phyloP scores from a whole-genome alignment of 2,888 invertebrate species.

The Ornithoptera priamus region DNA sequence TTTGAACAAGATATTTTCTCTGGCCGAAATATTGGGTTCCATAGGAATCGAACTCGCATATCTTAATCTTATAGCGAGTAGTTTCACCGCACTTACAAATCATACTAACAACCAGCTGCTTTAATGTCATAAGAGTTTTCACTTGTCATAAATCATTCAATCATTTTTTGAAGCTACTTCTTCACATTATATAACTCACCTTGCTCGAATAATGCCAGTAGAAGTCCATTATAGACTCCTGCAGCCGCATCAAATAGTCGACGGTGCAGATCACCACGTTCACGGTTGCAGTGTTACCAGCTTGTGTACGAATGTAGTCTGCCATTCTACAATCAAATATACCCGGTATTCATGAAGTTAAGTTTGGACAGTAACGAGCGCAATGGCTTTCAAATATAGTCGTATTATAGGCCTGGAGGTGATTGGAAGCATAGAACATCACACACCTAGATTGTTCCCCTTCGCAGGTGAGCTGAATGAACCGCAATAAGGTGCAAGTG shows the following conservation, averaged over 20 bases:
- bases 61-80: too few species aligned
- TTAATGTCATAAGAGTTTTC: too few species aligned
- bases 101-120: too few species aligned
- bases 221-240: conserved; percentile 99
- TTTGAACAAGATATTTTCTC: too few species aligned
- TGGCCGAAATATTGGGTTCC: too few species aligned
- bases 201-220: conserved; percentile 99
- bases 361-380: too few species aligned
- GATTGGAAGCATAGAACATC: neutral
- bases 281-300: conserved; percentile 99
- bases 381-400: neutral
- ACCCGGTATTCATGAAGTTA: neutral
- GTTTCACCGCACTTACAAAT: too few species aligned
- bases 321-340: conserved; percentile 89
- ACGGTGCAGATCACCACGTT: conserved; percentile 99
- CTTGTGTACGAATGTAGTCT: conserved; percentile 98
- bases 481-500: conserved; percentile 98
- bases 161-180: neutral
- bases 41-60: too few species aligned
- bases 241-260: conserved; percentile 96
- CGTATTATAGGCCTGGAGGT: neutral
- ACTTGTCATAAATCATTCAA: too few species aligned
- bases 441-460: conserved; percentile 96
- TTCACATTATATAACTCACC: conserved; percentile 48
- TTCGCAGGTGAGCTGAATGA: conserved; percentile 99